A percentile compares a stretch with the other conserved stretches of the same genome.
Evolutionary conservation across 2,888 invertebrate species (phyloP).

Genomic region (Cremastinae sp.): DNA sequence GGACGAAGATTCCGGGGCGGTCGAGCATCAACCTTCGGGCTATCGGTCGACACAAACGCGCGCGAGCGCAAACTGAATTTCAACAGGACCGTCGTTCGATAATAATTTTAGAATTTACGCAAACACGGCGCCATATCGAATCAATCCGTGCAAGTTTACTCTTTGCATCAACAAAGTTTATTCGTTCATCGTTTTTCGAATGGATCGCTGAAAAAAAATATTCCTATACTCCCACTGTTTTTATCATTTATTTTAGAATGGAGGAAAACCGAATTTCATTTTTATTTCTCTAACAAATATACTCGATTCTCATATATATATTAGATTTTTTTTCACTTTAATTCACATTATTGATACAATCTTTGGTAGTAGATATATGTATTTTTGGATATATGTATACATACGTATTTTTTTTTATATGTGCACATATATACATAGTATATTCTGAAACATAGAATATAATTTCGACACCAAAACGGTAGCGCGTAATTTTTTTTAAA

Average conservation of each 20-base stretch:
- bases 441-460: slow-evolving; percentile 19
- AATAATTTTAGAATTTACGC: too few relatives aligned
- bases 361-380: slow-evolving; percentile 35
- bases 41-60: slow-evolving; percentile 12
- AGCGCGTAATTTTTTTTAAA: too few relatives aligned
- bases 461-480: too few relatives aligned
- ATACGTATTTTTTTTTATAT: too few relatives aligned
- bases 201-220: too few relatives aligned
- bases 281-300: slow-evolving; percentile 26
- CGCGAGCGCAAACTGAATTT: neutral
- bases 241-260: slow-evolving; percentile 9
- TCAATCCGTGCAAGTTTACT: too few relatives aligned
- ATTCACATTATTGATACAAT: slow-evolving; percentile 44
- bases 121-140: too few relatives aligned
- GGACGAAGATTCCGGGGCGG: slow-evolving; percentile 29
- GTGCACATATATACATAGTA: too few relatives aligned
- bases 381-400: slow-evolving; percentile 4
- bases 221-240: neutral
- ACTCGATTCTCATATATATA: slow-evolving; percentile 40
- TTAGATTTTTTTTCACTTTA: slow-evolving; percentile 43
- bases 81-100: neutral
- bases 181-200: too few relatives aligned
- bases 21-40: slow-evolving; percentile 45
- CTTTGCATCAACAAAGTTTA: too few relatives aligned
- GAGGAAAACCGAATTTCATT: slow-evolving; percentile 19